Base-by-base conservation (phyloP, 92 coral and sea anemone species). In the Actinernus sp. region DNA sequence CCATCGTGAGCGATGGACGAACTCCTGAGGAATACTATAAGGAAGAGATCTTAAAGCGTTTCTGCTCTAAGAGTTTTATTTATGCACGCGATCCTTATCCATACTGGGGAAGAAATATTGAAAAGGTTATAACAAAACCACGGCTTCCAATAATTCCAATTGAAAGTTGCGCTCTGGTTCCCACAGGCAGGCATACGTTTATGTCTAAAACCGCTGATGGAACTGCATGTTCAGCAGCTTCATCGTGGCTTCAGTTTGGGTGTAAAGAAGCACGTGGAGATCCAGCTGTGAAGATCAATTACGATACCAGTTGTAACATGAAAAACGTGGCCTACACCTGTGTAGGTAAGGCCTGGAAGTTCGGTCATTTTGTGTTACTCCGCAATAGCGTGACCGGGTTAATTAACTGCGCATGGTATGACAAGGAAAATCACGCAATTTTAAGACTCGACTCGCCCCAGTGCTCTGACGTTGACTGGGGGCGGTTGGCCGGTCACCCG, bases 401-500 rank as follows among this genome's bases (percentile, higher is more conserved):
- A 5, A 44, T 85, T 7, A 73, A 60, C 56, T 89, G 96, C 32
- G 55, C 78, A 26, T 89, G 78, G 74, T 83, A 65, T 74, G 88
- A 89, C 29, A 74, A 55, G 60, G 71, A 52, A 14, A 79, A 61
- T 31, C 50, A 74, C 17, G 84, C 78, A 38, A 43, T 89, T 17
- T 51, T 73, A 9, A 74, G 84, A 49, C 66, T 79, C 33, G 78
- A 40, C 34, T 79, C 96, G 1, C 59, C 88, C 1, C 96, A 89
- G 74, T 89, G 96, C 61, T 79, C 96, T 19, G 96, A 89, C 55
- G n/a, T 68, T 18, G 85, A 85, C 65, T 89, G 88, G 92, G 85
- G 85, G 5, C 65, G 33, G 0, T 21, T 31, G 32, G 70, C 75
- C 4, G 72, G 77, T 17, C 78, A 58, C 27, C 46, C 29, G 1